Conservation (phyloP, 2,888 invertebrate species). For the Teleiodes luculella region DNA sequence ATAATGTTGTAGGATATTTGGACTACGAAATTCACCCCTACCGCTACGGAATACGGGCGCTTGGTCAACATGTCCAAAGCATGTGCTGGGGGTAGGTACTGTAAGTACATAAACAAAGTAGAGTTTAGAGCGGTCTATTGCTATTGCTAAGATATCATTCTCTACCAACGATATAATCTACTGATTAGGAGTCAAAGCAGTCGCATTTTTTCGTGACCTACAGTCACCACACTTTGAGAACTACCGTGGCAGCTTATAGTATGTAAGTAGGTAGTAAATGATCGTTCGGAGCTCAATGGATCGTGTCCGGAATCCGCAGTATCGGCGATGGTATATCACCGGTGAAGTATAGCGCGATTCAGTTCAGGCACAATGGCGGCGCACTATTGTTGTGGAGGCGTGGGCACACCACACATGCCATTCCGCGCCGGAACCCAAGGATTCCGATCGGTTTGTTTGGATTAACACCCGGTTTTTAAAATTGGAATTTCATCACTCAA, state of each 20-base stretch:
- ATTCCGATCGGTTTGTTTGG: not conserved
- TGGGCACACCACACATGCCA: slow-evolving; percentile 10
- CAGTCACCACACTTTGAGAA: not conserved
- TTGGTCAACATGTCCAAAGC: too few species aligned
- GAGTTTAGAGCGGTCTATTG: too few species aligned
- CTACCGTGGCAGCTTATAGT: slow-evolving; percentile 21
- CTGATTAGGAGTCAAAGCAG: too few species aligned
- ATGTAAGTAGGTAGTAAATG: slow-evolving; percentile 11
- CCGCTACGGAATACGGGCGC: too few species aligned
- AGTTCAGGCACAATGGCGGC: slow-evolving; percentile 15
- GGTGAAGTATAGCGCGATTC: not conserved
- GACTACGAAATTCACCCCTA: too few species aligned
- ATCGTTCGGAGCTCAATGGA: slow-evolving; percentile 33
- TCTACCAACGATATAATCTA: too few species aligned
- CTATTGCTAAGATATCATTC: too few species aligned
- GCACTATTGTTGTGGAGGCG: slow-evolving; percentile 43
- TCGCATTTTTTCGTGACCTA: too few species aligned
- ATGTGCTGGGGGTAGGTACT: too few species aligned
- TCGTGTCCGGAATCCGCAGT: slow-evolving; percentile 37
- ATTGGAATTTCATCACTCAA: not conserved
- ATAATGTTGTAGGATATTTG: too few species aligned
- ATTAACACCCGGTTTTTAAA: not conserved
- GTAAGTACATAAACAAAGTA: too few species aligned
- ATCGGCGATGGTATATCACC: slow-evolving; percentile 30
- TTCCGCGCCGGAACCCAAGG: slow-evolving; percentile 1